Evolutionary conservation across 2,888 invertebrate species (phyloP).

Genomic region (Drosophila tanythrix): DNA sequence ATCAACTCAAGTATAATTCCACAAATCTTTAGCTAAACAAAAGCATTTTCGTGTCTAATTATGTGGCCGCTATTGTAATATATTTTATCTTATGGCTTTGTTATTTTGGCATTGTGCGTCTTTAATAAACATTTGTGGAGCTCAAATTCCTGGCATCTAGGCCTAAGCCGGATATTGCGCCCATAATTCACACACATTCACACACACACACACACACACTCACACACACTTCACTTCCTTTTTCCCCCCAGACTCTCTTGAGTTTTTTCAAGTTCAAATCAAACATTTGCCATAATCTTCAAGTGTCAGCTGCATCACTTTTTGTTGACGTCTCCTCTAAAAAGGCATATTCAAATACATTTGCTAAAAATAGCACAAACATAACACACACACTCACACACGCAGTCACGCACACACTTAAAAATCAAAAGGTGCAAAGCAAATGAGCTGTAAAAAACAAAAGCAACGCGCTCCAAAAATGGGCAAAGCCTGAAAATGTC

Average conservation of each 20-base stretch:
- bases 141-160: conserved; percentile 32
- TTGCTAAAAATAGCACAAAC: conserved; percentile 51
- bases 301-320: conserved; percentile 71
- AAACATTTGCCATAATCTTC: conserved; percentile 76
- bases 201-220: neutral
- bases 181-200: conserved; percentile 54
- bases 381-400: conserved; percentile 18
- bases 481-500: conserved; percentile 66
- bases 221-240: conserved; percentile 2
- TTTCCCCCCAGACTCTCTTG: neutral
- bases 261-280: conserved; percentile 74
- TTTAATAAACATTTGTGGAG: conserved; percentile 61
- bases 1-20: neutral
- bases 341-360: conserved; percentile 46
- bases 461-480: conserved; percentile 35
- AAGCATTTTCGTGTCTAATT: neutral
- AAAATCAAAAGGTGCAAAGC: conserved; percentile 61
- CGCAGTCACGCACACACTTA: conserved; percentile 1
- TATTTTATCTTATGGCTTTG: conserved; percentile 17
- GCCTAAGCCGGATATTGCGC: conserved; percentile 68
- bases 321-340: conserved; percentile 27
- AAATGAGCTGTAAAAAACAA: conserved; percentile 69
- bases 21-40: neutral
- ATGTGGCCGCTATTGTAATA: neutral
- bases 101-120: conserved; percentile 32